These are phyloP conservation scores for Condylura cristata DNA, from an alignment of 2,113 vertebrate genomes.

Conservation along the genomic window DNA sequence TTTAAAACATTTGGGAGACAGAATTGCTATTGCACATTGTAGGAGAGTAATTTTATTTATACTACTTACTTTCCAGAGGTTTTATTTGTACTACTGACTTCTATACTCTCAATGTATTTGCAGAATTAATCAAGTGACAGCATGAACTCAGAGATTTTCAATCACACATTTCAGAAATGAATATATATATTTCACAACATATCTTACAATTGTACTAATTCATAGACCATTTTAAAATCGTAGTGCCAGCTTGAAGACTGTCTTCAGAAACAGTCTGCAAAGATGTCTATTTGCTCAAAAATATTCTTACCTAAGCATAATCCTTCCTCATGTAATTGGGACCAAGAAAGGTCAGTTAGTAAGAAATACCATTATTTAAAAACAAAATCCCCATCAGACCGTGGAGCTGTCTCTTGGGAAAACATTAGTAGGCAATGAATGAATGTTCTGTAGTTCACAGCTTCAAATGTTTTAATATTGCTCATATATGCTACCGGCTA, in stretches of 20 bases:
- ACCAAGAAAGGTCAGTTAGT: slow-evolving; percentile 61
- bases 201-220: background rate
- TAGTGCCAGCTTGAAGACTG: background rate
- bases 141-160: background rate
- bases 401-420: slow-evolving; percentile 68
- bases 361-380: slow-evolving; percentile 79
- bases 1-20: slow-evolving; percentile 27
- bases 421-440: slow-evolving; percentile 76
- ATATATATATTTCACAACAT: background rate
- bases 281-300: slow-evolving; percentile 56
- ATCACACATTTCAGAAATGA: background rate
- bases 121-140: background rate
- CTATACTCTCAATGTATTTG: background rate
- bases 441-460: slow-evolving; percentile 75
- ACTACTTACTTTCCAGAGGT: background rate
- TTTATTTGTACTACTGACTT: background rate
- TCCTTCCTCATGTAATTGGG: slow-evolving; percentile 64
- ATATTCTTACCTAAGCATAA: slow-evolving; percentile 45
- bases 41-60: slow-evolving; percentile 13
- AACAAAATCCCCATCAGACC: slow-evolving; percentile 69
- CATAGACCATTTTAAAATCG: slow-evolving; percentile 30
- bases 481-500: slow-evolving; percentile 68
- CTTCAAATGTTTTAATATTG: slow-evolving; percentile 81
- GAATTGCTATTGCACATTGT: background rate
- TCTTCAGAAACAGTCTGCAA: slow-evolving; percentile 53